These are phyloP conservation scores for Oncorhynchus keta DNA, from an alignment of 2,113 vertebrate genomes.

Conservation along the genomic window DNA sequence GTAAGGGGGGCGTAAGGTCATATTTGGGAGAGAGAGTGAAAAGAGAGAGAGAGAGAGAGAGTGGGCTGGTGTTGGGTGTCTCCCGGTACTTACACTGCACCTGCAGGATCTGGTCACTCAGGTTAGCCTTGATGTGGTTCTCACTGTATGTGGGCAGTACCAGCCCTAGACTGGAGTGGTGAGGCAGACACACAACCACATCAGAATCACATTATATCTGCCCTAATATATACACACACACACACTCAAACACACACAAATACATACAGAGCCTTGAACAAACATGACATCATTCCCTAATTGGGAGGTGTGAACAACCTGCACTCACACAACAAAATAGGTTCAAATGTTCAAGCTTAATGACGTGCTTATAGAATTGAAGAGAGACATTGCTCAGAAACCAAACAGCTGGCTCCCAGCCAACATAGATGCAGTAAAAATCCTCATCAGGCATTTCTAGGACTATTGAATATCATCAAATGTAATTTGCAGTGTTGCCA, in stretches of 20 bases:
- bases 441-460: conserved; percentile 43
- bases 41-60: conserved; percentile 42
- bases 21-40: conserved; percentile 50
- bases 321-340: background rate
- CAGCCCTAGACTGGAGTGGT: conserved; percentile 85
- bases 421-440: conserved; percentile 39
- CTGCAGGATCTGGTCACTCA: conserved; percentile 99
- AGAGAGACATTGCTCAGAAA: conserved; percentile 18
- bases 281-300: conserved; percentile 7
- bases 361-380: conserved; percentile 26
- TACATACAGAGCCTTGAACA: background rate
- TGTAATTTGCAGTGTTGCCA: conserved; percentile 50
- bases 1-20: conserved; percentile 47
- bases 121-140: conserved; percentile 97
- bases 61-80: conserved; percentile 42
- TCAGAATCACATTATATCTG: conserved; percentile 9
- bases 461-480: conserved; percentile 48
- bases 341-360: background rate
- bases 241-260: conserved; percentile 1
- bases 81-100: conserved; percentile 97
- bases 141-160: conserved; percentile 95
- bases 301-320: background rate
- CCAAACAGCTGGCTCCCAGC: conserved; percentile 34
- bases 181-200: conserved; percentile 28
- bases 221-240: background rate